Conservation (phyloP, 2,888 invertebrate genomes). For the Plebejus melissa region DNA sequence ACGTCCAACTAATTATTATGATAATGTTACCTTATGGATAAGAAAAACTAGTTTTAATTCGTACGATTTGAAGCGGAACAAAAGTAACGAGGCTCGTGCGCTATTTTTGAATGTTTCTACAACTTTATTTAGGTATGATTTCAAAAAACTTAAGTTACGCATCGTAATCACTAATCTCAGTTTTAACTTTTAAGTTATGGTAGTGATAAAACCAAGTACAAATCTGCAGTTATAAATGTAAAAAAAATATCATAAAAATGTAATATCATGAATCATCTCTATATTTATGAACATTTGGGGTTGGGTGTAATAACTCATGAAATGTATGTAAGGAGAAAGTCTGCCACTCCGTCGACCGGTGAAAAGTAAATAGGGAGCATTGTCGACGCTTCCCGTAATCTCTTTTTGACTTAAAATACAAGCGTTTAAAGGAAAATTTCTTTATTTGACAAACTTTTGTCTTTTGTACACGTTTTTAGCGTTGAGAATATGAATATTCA, state of each 20-base stretch:
- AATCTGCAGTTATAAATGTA: background rate
- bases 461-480: background rate
- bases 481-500: background rate
- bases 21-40: background rate
- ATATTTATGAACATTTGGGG: constrained; percentile 43
- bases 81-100: background rate
- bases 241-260: background rate
- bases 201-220: too few species aligned
- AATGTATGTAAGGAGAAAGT: constrained; percentile 74
- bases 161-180: background rate
- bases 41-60: background rate
- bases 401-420: constrained; percentile 58
- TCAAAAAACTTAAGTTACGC: too few species aligned
- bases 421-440: constrained; percentile 18
- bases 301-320: constrained; percentile 76
- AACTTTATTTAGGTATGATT: too few species aligned
- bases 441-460: constrained; percentile 3
- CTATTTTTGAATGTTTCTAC: too few species aligned
- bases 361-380: constrained; percentile 58
- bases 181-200: background rate
- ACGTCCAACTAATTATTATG: background rate
- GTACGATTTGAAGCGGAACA: background rate
- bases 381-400: constrained; percentile 59
- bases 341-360: constrained; percentile 55
- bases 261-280: constrained; percentile 42